Conservation (phyloP, 2,113 vertebrate genomes). For the Ceyx cyanopectus region DNA sequence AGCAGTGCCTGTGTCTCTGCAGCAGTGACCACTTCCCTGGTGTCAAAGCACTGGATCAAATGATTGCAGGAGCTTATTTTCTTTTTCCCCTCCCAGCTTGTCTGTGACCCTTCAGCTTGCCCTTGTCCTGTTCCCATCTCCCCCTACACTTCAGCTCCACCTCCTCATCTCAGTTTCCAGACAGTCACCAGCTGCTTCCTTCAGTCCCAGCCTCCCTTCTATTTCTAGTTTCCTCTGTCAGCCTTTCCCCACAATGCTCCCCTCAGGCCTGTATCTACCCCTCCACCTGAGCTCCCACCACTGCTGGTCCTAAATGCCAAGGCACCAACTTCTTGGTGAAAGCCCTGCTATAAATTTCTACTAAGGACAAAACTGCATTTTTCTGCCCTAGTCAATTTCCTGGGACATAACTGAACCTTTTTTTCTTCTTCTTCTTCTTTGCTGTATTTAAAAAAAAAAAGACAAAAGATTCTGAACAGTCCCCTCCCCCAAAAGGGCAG, state of each 20-base stretch:
- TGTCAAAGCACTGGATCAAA: background rate
- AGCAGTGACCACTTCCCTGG: background rate
- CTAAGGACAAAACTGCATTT: background rate
- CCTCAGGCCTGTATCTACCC: background rate
- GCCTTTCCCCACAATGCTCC: background rate
- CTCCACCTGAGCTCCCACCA: background rate
- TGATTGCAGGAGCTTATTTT: background rate
- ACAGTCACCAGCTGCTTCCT: background rate
- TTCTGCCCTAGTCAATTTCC: background rate
- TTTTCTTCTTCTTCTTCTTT: background rate
- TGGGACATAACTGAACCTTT: background rate
- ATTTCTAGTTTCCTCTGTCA: background rate
- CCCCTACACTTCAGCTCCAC: background rate
- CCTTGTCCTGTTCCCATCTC: background rate
- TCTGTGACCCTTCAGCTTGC: background rate
- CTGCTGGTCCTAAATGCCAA: background rate
- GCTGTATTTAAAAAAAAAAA: background rate
- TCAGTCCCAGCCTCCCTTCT: background rate
- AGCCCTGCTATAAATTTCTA: background rate
- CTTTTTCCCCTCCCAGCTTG: background rate
- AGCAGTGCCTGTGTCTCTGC: background rate
- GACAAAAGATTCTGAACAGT: background rate
- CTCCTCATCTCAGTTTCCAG: constrained; percentile 29
- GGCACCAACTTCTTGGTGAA: background rate
- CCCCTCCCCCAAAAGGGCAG: fast-evolving